These are phyloP conservation scores for Caenorhabditis wallacei DNA, from an alignment of 2,888 invertebrate genomes.

Conservation along the genomic window DNA sequence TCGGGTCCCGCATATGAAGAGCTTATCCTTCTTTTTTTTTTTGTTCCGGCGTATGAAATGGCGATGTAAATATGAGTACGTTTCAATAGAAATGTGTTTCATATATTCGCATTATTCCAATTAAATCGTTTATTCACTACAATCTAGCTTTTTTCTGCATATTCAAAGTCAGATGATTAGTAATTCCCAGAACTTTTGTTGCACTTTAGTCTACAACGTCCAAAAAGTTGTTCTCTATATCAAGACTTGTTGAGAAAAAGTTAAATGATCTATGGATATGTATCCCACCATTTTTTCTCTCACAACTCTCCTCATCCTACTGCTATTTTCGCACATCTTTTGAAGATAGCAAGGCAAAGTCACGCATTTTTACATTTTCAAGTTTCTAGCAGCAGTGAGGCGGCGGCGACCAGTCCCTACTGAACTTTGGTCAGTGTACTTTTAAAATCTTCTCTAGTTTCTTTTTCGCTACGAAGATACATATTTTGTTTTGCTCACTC, in stretches of 20 bases:
- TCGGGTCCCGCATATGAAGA: conserved; percentile 3
- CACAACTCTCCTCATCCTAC: background rate
- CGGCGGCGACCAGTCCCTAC: background rate
- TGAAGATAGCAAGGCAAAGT: conserved; percentile 15
- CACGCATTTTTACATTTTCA: conserved; percentile 21
- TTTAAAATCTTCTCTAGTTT: conserved; percentile 7
- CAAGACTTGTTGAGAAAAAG: background rate
- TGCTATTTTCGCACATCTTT: conserved; percentile 1
- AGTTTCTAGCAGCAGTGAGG: background rate
- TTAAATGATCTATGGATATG: background rate
- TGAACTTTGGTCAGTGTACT: conserved; percentile 27
- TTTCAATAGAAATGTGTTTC: background rate
- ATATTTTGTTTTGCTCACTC: background rate
- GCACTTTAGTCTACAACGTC: no score
- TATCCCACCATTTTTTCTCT: background rate
- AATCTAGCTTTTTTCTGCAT: background rate
- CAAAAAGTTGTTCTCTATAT: no score
- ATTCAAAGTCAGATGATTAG: background rate
- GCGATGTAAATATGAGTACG: background rate
- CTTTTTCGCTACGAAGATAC: background rate
- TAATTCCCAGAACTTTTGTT: background rate
- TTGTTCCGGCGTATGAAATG: background rate
- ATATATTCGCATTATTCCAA: no score
- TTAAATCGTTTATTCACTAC: no score
- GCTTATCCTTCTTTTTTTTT: background rate